Evolutionary conservation across 2,797 vertebrate genomes (phyloP), one percentile per base, ranked within the genome.

Genomic region (Argyrosomus regius): DNA sequence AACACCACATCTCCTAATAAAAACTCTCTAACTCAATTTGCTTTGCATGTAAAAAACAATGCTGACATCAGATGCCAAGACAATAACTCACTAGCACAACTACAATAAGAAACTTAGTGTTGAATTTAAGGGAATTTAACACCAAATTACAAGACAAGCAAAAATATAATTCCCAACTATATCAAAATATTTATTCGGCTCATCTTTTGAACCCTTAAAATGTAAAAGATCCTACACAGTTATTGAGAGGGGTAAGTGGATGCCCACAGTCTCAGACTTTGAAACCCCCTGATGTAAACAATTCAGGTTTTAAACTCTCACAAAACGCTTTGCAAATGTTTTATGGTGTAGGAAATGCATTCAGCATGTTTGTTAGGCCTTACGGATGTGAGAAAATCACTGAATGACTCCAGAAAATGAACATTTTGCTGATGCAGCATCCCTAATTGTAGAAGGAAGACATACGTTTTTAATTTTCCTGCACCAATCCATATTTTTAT

Each of bases 1-100:
- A 57, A 71, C 50, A 66, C 24, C 54, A 65, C 62, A 41, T 72
- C 67, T 57, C 31, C 61, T 31, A 63, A 81, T 78, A 75, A 72
- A 72, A 81, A 53, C 50, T 56, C 35, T 57, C 59, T 2, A 58
- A 26, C 62, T 76, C 67, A 64, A 60, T 72, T 59, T 69, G 28
- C 41, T 70, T 69, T 72, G 52, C 72, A 78, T 64, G 1, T 78
- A 53, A 41, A 63, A 64, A 64, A 74, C 50, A 74, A 31, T 31
- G 39, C 59, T 68, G 59, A 80, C 67, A 41, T n/a, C 22, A 59
- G 54, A 50, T n/a, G 56, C 22, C 14, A 24, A 11, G 54, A 71
- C 26, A 61, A 56, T 54, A 64, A 72, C 43, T 63, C 60, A 61
- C 8, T 1, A 43, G 18, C 20, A 48, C 7, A 49, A 18, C 45